Evolutionary conservation across 1,140 invertebrate species (phyloP), one percentile per base, ranked within the genome.

Genomic region (Phenacoccus solenopsis): DNA sequence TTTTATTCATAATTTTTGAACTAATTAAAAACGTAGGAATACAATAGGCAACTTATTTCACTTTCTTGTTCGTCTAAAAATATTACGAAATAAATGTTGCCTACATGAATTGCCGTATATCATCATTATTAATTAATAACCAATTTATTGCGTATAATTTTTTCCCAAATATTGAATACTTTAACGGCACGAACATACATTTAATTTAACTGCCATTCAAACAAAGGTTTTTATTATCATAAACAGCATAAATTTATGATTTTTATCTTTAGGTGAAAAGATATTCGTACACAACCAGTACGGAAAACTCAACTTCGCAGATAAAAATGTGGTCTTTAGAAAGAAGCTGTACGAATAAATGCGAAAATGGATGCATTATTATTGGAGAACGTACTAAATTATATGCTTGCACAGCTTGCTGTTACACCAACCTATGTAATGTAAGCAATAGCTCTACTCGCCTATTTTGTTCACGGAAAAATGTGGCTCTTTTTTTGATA

Each of bases 351-450:
- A 86, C 88, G 0, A 86, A 85, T 70, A 86, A 86, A 75, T 94
- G 91, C 77, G 90, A 93, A 72, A 84, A 89, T 0, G 90, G 90
- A 10, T 93, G 90, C 78, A 91, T 93, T 71, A 84, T 92, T 7
- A 91, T 92, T 71, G 90, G 80, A 0, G 91, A 94, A 77, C 78
- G 91, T 25, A 93, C 89, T 0, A 93, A 93, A 76, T 78, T 94
- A 0, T 89, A 90, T 76, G 88, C 89, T 1, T 93, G 90, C 76
- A 91, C 88, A 0, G 86, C 87, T 0, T 93, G 91, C 75, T 93
- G 91, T 76, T 74, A 74, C 28, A 83, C 82, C 21, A 86, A 86
- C n/a, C 82, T 87, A 0, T 93, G 90, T 78, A 93, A 93, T 78
- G 84, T 82, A 59, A 88, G 87, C 1, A 87, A 82, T 69, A 83